These are phyloP conservation scores for Philhelius pedissequus DNA, from an alignment of 2,888 invertebrate species.

Conservation along the genomic window DNA sequence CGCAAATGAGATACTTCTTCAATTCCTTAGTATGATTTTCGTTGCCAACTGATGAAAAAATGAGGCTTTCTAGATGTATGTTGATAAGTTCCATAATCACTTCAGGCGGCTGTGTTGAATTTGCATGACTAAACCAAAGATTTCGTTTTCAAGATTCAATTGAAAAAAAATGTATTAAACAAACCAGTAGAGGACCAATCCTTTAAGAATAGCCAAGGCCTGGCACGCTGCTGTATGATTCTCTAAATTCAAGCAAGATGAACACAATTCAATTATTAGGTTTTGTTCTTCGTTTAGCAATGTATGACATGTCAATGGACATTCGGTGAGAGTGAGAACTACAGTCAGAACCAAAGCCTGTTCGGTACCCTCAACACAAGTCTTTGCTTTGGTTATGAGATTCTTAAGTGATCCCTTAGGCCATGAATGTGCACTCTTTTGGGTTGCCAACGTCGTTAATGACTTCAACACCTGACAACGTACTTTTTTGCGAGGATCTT, in stretches of 20 bases:
- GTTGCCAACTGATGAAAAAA: slow-evolving; percentile 76
- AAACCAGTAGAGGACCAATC: slow-evolving; percentile 71
- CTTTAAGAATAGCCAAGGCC: slow-evolving; percentile 77
- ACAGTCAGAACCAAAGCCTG: slow-evolving; percentile 77
- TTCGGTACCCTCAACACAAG: slow-evolving; percentile 75
- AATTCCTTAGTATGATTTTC: slow-evolving; percentile 74
- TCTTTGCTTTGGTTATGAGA: slow-evolving; percentile 75
- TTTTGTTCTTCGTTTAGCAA: slow-evolving; percentile 75
- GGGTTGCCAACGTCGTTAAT: slow-evolving; percentile 84
- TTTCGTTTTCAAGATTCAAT: not conserved
- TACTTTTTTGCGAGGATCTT: slow-evolving; percentile 86
- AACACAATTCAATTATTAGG: slow-evolving; percentile 75
- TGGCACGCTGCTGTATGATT: slow-evolving; percentile 77
- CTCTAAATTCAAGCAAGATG: slow-evolving; percentile 76
- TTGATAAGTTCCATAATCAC: slow-evolving; percentile 76
- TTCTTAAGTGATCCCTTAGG: slow-evolving; percentile 81
- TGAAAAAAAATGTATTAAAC: not conserved
- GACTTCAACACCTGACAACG: slow-evolving; percentile 85
- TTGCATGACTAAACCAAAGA: slow-evolving; percentile 69
- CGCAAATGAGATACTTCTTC: slow-evolving; percentile 81
- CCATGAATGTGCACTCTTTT: slow-evolving; percentile 88
- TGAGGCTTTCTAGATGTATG: slow-evolving; percentile 77
- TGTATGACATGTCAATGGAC: slow-evolving; percentile 77
- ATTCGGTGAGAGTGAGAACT: slow-evolving; percentile 76
- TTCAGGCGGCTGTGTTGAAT: slow-evolving; percentile 70